Evolutionary conservation across 1,140 invertebrate species (phyloP).

Genomic region (Pantala flavescens): DNA sequence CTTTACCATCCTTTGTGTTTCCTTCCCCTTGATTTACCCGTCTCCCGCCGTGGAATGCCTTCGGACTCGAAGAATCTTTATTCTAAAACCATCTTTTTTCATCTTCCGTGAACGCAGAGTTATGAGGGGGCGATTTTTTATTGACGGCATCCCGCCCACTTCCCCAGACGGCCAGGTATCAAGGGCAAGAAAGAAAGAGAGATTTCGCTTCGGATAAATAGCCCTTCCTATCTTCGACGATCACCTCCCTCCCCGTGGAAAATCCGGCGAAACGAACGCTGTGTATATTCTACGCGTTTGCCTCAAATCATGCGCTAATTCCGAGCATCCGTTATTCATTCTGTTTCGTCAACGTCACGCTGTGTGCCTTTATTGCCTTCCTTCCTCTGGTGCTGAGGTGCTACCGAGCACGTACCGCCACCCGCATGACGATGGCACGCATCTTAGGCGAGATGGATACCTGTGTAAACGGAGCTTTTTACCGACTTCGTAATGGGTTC

Average conservation of each 20-base stretch:
- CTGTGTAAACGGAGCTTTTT: too few relatives aligned
- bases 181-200: not conserved
- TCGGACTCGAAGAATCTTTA: not conserved
- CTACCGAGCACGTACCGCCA: too few relatives aligned
- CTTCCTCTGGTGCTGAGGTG: too few relatives aligned
- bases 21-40: too few relatives aligned
- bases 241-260: not conserved
- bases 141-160: not conserved
- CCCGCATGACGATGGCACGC: too few relatives aligned
- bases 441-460: too few relatives aligned
- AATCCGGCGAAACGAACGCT: not conserved
- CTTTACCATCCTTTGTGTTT: too few relatives aligned
- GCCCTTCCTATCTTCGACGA: not conserved
- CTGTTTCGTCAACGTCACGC: too few relatives aligned
- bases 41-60: not conserved
- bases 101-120: not conserved
- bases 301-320: not conserved
- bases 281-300: not conserved
- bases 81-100: not conserved
- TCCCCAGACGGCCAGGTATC: conserved; percentile 5
- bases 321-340: not conserved
- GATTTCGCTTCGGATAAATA: conserved; percentile 9
- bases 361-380: too few relatives aligned
- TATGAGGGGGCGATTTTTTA: conserved; percentile 1
- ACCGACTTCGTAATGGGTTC: too few relatives aligned